Percentiles rank a stretch among this genome's conserved stretches.
phyloP scores from a whole-genome alignment of 2,797 vertebrate species.

The Paramormyrops hopkinsi region DNA sequence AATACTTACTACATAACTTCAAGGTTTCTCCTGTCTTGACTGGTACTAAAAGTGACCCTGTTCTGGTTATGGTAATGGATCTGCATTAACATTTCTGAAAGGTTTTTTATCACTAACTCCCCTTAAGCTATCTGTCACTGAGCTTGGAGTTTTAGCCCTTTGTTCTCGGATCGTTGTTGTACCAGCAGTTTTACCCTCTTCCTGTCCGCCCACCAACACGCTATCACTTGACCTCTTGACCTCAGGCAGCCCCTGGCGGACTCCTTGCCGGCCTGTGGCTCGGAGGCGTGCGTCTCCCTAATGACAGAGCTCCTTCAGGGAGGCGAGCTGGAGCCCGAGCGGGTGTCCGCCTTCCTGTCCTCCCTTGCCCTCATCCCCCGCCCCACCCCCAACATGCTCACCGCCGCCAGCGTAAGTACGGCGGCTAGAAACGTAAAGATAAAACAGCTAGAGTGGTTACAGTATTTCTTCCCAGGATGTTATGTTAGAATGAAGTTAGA shows the following conservation, averaged over 20 bases:
- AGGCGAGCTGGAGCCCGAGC: slow-evolving; percentile 63
- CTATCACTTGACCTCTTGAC: slow-evolving; percentile 20
- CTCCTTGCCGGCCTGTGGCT: slow-evolving; percentile 70
- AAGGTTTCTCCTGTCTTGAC: background rate
- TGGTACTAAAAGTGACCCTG: background rate
- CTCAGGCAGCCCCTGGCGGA: slow-evolving; percentile 73
- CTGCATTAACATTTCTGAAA: background rate
- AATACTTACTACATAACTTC: background rate
- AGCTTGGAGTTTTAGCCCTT: background rate
- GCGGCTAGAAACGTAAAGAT: background rate
- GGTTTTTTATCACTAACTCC: background rate
- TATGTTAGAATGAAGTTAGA: background rate
- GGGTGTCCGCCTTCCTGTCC: slow-evolving; percentile 59
- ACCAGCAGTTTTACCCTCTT: background rate
- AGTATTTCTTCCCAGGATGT: background rate
- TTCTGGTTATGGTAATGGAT: background rate
- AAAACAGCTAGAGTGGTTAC: background rate
- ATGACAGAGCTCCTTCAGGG: slow-evolving; percentile 63
- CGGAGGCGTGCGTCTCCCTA: slow-evolving; percentile 68
- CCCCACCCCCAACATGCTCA: slow-evolving; percentile 63
- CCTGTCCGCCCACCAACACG: background rate
- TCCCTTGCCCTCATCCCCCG: slow-evolving; percentile 65
- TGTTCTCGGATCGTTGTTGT: background rate
- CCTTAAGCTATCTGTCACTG: background rate
- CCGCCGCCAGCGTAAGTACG: slow-evolving; percentile 61